phyloP scores from a whole-genome alignment of 2,888 invertebrate genomes.

The Catocala sponsa region DNA sequence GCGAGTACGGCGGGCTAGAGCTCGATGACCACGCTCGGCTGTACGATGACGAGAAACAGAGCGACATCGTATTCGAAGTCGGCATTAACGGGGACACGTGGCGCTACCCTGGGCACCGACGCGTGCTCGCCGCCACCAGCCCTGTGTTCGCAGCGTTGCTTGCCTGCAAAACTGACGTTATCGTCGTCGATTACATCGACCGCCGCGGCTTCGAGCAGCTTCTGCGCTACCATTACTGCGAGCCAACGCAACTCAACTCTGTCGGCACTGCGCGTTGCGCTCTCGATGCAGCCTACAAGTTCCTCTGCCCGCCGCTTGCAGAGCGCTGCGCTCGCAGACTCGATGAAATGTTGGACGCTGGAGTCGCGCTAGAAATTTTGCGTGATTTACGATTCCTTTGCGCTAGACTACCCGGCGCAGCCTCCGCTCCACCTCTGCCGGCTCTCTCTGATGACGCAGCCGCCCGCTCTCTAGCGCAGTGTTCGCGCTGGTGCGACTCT shows the following conservation, averaged over 20 bases:
- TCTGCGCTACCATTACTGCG: slow-evolving; percentile 90
- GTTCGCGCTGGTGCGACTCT: slow-evolving; percentile 87
- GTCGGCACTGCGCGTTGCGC: slow-evolving; percentile 90
- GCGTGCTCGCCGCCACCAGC: slow-evolving; percentile 89
- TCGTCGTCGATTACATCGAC: slow-evolving; percentile 89
- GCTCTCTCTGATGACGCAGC: slow-evolving; percentile 75
- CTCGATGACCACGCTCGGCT: slow-evolving; percentile 69
- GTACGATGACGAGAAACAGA: slow-evolving; percentile 86
- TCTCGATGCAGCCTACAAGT: slow-evolving; percentile 92
- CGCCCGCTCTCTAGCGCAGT: slow-evolving; percentile 77
- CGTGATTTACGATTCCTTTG: slow-evolving; percentile 86
- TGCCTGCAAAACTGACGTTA: slow-evolving; percentile 74
- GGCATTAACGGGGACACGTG: slow-evolving; percentile 90
- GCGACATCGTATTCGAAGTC: slow-evolving; percentile 90
- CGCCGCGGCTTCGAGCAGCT: slow-evolving; percentile 91
- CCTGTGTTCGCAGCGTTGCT: slow-evolving; percentile 90
- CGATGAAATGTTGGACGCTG: slow-evolving; percentile 89
- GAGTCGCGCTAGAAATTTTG: slow-evolving; percentile 90
- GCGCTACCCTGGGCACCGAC: slow-evolving; percentile 91
- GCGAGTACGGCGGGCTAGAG: slow-evolving; percentile 52
- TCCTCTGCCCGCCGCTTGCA: slow-evolving; percentile 91
- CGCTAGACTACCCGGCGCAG: slow-evolving; percentile 78
- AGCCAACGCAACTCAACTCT: slow-evolving; percentile 89
- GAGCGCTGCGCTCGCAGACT: slow-evolving; percentile 90
- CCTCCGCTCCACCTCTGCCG: slow-evolving; percentile 84